These are phyloP conservation scores for Lynx canadensis DNA, from an alignment of 2,113 vertebrate genomes.

Conservation along the genomic window DNA sequence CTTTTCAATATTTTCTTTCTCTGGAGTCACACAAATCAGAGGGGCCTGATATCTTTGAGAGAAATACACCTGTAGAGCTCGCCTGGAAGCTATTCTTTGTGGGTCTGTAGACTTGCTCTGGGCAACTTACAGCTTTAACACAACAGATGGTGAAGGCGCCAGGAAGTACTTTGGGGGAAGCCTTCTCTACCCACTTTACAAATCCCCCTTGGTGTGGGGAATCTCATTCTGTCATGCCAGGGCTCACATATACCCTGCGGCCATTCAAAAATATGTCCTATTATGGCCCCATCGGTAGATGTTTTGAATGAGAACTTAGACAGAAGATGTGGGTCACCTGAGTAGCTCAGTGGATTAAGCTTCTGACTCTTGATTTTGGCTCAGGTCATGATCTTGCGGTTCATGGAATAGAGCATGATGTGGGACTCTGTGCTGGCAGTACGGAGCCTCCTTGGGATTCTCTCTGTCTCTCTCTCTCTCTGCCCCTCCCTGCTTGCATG, in stretches of 20 bases:
- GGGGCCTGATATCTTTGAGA: background rate
- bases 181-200: background rate
- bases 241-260: background rate
- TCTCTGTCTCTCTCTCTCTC: too few relatives aligned
- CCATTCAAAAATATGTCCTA: background rate
- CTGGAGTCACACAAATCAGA: background rate
- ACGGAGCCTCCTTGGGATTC: too few relatives aligned
- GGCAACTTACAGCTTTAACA: background rate
- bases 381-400: too few relatives aligned
- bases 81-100: background rate
- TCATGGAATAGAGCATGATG: too few relatives aligned
- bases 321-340: background rate
- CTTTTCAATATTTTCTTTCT: conserved; percentile 36
- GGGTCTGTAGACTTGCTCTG: too few relatives aligned
- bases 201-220: accelerated
- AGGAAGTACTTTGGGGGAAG: background rate
- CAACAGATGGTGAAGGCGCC: background rate
- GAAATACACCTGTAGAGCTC: background rate
- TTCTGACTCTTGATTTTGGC: too few relatives aligned
- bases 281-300: background rate
- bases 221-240: background rate
- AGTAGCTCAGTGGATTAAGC: too few relatives aligned
- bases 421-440: too few relatives aligned
- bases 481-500: too few relatives aligned
- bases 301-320: background rate